These are phyloP conservation scores for Dermatemys mawii DNA, from an alignment of 2,113 vertebrate species.

Conservation along the genomic window DNA sequence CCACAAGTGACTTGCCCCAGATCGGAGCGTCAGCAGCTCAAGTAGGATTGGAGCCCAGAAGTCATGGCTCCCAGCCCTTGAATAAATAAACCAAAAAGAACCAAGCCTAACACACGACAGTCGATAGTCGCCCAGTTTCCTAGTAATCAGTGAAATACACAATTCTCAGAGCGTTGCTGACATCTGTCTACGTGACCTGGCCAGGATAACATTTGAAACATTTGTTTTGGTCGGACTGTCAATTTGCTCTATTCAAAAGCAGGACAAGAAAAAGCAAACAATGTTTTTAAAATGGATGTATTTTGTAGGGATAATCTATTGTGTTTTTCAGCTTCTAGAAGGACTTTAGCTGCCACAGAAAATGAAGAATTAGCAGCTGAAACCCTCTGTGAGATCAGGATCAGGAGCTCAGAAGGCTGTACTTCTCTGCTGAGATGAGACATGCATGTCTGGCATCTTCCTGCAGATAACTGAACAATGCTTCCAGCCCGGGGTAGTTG, in stretches of 20 bases:
- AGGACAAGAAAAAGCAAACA: slow-evolving; percentile 39
- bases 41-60: not conserved
- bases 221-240: not conserved
- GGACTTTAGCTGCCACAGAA: slow-evolving; percentile 9
- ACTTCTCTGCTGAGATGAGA: not conserved
- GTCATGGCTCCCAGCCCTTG: not conserved
- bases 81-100: not conserved
- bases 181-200: not conserved
- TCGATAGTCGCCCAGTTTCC: not conserved
- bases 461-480: not conserved
- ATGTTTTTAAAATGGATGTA: not conserved
- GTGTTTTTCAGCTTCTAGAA: not conserved
- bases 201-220: not conserved
- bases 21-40: not conserved
- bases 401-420: not conserved
- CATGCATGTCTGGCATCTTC: not conserved
- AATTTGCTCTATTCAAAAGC: slow-evolving; percentile 10
- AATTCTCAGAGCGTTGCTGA: not conserved
- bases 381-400: slow-evolving; percentile 6
- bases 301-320: not conserved
- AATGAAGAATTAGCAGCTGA: slow-evolving; percentile 23
- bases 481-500: not conserved
- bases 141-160: not conserved
- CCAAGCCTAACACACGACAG: not conserved
- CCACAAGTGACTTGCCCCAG: not conserved